phyloP scores from a whole-genome alignment of 2,113 vertebrate genomes.

The Canis aureus region DNA sequence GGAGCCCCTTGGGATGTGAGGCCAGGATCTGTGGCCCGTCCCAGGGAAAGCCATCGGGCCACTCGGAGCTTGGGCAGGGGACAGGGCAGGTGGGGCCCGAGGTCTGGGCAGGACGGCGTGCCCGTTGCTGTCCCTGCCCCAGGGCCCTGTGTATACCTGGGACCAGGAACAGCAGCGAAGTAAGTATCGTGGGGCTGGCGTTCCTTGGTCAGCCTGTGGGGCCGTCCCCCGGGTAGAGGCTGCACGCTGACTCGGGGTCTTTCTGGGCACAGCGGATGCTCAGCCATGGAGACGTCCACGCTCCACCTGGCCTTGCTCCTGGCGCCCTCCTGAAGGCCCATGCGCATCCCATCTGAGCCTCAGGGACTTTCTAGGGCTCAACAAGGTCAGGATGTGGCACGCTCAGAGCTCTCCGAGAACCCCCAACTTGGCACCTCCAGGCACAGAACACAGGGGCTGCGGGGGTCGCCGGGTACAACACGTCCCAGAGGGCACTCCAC shows the following conservation, averaged over 20 bases:
- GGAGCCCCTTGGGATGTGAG: background rate
- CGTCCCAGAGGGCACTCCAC: accelerated
- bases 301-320: background rate
- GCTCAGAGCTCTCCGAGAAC: background rate
- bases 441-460: background rate
- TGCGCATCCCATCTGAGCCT: accelerated
- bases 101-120: background rate
- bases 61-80: background rate
- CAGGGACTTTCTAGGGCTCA: background rate
- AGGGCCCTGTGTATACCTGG: background rate
- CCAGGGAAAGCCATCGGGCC: background rate
- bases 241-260: background rate
- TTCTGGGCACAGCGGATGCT: background rate
- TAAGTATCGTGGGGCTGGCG: background rate
- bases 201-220: accelerated
- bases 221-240: background rate
- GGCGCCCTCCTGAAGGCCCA: background rate
- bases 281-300: accelerated
- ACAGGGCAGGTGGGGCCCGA: background rate
- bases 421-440: background rate
- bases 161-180: background rate
- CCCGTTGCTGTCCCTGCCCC: background rate
- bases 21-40: accelerated
- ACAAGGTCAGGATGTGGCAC: accelerated
- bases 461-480: accelerated